These are phyloP conservation scores for Philonicus albiceps DNA, from an alignment of 2,888 invertebrate genomes.

Conservation along the genomic window DNA sequence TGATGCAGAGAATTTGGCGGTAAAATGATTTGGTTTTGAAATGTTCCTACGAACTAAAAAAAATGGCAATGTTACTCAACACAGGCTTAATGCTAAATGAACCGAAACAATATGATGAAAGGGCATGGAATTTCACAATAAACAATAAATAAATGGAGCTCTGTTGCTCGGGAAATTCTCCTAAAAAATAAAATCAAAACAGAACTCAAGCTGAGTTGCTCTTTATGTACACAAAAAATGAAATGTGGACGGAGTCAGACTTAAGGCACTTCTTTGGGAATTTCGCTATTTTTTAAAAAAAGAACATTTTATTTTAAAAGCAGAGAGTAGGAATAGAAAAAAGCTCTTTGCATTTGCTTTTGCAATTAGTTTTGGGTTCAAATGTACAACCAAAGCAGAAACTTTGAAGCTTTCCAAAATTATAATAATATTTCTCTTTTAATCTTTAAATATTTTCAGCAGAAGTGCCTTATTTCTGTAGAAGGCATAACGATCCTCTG, in stretches of 20 bases:
- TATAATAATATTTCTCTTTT: neutral
- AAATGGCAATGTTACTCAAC: constrained; percentile 49
- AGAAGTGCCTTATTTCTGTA: neutral
- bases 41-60: neutral
- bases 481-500: constrained; percentile 4
- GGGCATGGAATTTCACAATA: neutral
- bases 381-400: no score
- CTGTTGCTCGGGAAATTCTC: neutral
- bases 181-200: neutral
- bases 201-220: constrained; percentile 30
- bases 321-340: no score
- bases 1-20: neutral
- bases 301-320: neutral
- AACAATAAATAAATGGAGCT: neutral
- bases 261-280: neutral
- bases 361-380: no score
- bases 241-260: neutral
- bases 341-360: no score
- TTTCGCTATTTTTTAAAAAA: no score
- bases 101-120: constrained; percentile 38
- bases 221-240: constrained; percentile 19
- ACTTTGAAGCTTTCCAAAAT: neutral
- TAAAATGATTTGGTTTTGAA: neutral
- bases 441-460: neutral
- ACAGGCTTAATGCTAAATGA: constrained; percentile 54